Percentiles rank a stretch among this genome's conserved stretches.
phyloP scores from a whole-genome alignment of 64 coral and sea anemone species.

The Stylophora pistillata region DNA sequence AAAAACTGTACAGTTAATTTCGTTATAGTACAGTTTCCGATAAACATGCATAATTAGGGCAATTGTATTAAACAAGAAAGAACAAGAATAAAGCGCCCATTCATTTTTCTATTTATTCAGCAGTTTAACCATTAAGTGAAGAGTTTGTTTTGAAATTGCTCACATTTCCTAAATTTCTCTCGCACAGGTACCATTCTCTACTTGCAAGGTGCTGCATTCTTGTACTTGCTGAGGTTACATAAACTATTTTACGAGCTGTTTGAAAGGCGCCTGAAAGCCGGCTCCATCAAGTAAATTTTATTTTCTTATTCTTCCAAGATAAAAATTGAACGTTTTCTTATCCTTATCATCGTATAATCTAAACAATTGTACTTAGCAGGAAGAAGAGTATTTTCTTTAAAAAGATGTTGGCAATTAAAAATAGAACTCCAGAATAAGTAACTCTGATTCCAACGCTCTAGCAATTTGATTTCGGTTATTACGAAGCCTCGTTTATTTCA shows the following conservation, averaged over 20 bases:
- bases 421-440: background rate
- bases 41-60: background rate
- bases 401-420: background rate
- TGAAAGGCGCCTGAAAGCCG: background rate
- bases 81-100: background rate
- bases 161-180: constrained; percentile 21
- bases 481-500: too few species aligned
- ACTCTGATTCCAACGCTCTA: background rate
- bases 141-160: constrained; percentile 9
- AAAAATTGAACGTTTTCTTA: background rate
- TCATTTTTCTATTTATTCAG: background rate
- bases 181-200: constrained; percentile 22
- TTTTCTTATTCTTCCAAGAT: background rate
- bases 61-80: background rate
- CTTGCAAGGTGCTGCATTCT: constrained; percentile 43
- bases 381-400: background rate
- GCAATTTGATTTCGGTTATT: too few species aligned
- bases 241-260: background rate
- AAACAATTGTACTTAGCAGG: background rate
- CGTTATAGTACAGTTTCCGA: too few species aligned
- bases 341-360: background rate
- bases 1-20: too few species aligned
- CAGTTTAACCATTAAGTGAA: background rate
- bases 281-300: too few species aligned
- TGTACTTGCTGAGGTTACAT: constrained; percentile 4